Base-by-base conservation (phyloP, 2,113 vertebrate genomes). In the Emydura subglobosa region DNA sequence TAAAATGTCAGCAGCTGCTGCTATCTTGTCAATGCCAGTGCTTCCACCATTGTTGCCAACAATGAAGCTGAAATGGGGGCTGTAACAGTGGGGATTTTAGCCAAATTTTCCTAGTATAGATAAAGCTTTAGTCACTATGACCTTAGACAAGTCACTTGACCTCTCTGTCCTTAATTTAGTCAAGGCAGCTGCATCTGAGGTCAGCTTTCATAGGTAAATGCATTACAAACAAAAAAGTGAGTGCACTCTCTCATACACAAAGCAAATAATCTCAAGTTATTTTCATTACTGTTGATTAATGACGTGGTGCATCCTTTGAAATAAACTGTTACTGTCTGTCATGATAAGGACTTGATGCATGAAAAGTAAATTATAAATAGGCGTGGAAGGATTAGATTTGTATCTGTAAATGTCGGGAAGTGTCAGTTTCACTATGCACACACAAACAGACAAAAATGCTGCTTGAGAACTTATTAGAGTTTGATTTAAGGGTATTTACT, bases 311-410 rank as follows among this genome's bases (percentile, higher is more conserved):
- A 94, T 91, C 49, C 53, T n/a, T 91, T 88, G 29, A 95, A 95
- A 94, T 80, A 74, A 90, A 93, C 22, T 42, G 57, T 59, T 72
- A 55, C 49, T 86, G 88, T 89, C 47, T 55, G 84, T 94, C 78
- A 89, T 88, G 79, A 91, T 93, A 91, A 96, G 80, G 80, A 87
- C 80, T 61, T 86, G 87, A 89, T 85, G 87, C 89, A 83, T 91
- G 83, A 96, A 95, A 92, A 85, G 31, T 79, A 96, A 95, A 95
- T 95, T 92, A 72, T 68, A 68, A 72, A 72, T 39, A 39, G 9
- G n/a, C n/a, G 22, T 72, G n/a, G 34, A 22, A 72, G n/a, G 65
- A 72, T 72, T n/a, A 72, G 7, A 39, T 72, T 72, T 72, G 39
- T 39, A 72, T 39, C 65, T 72, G 19, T 39, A n/a, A 22, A 72